Evolutionary conservation across 1,140 invertebrate genomes (phyloP).

Genomic region (Samia ricini): DNA sequence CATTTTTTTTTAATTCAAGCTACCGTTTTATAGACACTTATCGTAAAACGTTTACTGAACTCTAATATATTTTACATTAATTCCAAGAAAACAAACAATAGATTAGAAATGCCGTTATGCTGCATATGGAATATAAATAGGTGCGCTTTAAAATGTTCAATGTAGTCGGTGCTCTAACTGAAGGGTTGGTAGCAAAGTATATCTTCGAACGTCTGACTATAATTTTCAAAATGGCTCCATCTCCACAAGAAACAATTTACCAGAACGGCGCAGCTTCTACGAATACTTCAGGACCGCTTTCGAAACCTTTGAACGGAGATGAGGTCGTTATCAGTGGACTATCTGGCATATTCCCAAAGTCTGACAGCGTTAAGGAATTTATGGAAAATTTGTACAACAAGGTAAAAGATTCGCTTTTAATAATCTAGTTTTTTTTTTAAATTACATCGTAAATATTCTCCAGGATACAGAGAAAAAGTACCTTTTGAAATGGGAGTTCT

Average conservation of each 20-base stretch:
- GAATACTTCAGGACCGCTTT: neutral
- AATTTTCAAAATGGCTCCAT: conserved; percentile 2
- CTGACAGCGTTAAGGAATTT: conserved; percentile 10
- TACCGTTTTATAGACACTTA: neutral
- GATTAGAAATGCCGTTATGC: neutral
- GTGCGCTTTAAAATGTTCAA: neutral
- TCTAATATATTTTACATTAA: neutral
- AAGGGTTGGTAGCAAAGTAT: neutral
- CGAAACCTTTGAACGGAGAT: conserved; percentile 5
- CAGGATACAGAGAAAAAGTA: too few relatives aligned
- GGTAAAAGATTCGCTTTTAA: conserved; percentile 6
- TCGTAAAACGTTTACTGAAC: neutral
- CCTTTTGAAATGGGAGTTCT: too few relatives aligned
- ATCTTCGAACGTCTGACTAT: neutral
- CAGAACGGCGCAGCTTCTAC: neutral
- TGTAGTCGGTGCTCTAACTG: neutral
- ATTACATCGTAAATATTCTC: too few relatives aligned
- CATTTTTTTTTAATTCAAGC: neutral
- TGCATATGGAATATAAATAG: neutral
- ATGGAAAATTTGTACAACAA: conserved; percentile 10
- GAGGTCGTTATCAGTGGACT: conserved; percentile 17
- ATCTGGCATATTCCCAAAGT: conserved; percentile 11
- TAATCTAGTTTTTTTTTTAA: too few relatives aligned
- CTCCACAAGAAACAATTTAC: conserved; percentile 1
- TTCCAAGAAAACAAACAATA: neutral